These are phyloP conservation scores for Andricus quercusramuli DNA, from an alignment of 2,888 invertebrate species.

Conservation along the genomic window DNA sequence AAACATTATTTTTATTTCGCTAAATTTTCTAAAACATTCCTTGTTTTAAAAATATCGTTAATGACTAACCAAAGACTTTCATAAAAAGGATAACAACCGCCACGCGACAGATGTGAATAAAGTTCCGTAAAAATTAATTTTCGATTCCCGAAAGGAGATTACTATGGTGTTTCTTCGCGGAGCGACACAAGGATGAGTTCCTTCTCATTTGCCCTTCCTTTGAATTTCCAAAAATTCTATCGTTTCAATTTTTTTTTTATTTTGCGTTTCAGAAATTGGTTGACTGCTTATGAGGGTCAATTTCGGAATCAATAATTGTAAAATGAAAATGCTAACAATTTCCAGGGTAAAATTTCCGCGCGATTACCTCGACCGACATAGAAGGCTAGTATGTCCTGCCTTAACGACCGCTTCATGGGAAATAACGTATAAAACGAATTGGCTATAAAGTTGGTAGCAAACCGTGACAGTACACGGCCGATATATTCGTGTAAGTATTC, in stretches of 20 bases:
- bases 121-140: no score
- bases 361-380: constrained; percentile 44
- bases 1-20: no score
- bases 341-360: constrained; percentile 42
- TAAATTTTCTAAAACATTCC: no score
- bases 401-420: constrained; percentile 70
- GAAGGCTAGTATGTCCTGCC: constrained; percentile 52
- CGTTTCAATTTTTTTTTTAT: not conserved
- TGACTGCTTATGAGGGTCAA: not conserved
- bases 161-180: no score
- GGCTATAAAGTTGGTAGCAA: constrained; percentile 72
- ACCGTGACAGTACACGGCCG: constrained; percentile 54
- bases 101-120: no score
- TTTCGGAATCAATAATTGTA: constrained; percentile 28
- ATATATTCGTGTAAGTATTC: constrained; percentile 63
- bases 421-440: constrained; percentile 76
- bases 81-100: no score
- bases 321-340: constrained; percentile 25
- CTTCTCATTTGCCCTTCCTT: not conserved
- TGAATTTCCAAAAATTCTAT: not conserved
- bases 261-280: not conserved
- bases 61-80: no score
- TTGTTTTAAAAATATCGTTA: no score
- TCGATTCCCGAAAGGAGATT: no score
- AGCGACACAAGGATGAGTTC: no score